A percentile compares a stretch with the other conserved stretches of the same genome.
These are phyloP conservation scores for Montipora foliosa DNA, from an alignment of 64 coral and sea anemone genomes.

Conservation along the genomic window DNA sequence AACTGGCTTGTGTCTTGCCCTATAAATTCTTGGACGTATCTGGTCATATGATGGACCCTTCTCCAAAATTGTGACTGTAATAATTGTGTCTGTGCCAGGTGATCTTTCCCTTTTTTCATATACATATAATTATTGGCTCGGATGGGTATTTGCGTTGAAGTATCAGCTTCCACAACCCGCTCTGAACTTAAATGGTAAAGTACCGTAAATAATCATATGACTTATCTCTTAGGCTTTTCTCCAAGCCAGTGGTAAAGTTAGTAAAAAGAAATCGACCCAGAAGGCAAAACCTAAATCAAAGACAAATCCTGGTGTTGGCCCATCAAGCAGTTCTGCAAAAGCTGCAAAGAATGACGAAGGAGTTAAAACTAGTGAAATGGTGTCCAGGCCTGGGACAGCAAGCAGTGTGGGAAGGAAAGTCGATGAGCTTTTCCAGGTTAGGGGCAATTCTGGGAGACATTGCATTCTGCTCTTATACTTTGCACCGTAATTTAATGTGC, in stretches of 20 bases:
- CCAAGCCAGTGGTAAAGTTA: constrained; percentile 92
- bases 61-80: no score
- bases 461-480: no score
- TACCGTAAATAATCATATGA: background rate
- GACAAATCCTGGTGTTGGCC: constrained; percentile 19
- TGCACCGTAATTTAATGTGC: background rate
- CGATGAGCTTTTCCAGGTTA: constrained; percentile 97
- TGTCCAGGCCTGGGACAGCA: constrained; percentile 68
- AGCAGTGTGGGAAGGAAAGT: constrained; percentile 88
- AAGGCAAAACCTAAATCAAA: constrained; percentile 64
- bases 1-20: no score
- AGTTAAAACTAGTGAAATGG: constrained; percentile 6
- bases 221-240: constrained; percentile 79
- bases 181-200: no score
- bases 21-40: background rate
- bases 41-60: no score
- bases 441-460: background rate
- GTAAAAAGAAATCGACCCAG: constrained; percentile 78
- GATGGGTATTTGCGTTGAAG: no score
- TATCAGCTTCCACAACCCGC: no score
- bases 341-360: constrained; percentile 12
- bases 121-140: no score
- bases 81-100: no score
- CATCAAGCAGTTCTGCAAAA: constrained; percentile 17
- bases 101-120: no score